A percentile compares a stretch with the other conserved stretches of the same genome.
phyloP scores from a whole-genome alignment of 2,797 vertebrate species.

The Catharus ustulatus region DNA sequence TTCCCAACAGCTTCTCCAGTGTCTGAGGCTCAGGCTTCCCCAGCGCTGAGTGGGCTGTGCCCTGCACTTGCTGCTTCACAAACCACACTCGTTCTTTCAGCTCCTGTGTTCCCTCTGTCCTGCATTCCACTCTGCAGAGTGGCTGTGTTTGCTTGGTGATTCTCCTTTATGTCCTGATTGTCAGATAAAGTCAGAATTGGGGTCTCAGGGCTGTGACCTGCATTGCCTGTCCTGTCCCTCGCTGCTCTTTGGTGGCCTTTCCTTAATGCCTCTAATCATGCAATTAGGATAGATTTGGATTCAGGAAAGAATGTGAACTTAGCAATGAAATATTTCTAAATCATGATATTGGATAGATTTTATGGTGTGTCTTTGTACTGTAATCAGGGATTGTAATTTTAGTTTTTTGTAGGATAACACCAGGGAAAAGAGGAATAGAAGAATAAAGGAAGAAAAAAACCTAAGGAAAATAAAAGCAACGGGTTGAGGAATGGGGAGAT shows the following conservation, averaged over 20 bases:
- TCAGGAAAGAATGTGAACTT: neutral
- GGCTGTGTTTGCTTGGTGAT: neutral
- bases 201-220: neutral
- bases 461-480: neutral
- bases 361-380: neutral
- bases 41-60: neutral
- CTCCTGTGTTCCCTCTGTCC: neutral
- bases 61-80: conserved; percentile 22
- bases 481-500: neutral
- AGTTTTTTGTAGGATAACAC: neutral
- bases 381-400: neutral
- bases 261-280: neutral
- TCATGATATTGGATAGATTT: neutral
- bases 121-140: neutral
- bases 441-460: neutral
- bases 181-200: neutral
- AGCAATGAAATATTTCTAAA: neutral
- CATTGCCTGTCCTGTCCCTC: neutral
- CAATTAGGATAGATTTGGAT: neutral
- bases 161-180: neutral
- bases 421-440: neutral
- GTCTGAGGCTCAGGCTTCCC: conserved; percentile 37
- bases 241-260: neutral
- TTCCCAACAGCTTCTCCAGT: conserved; percentile 48
- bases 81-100: neutral